Percentiles rank a stretch among this genome's conserved stretches.
Evolutionary conservation across 2,797 vertebrate genomes (phyloP).

Genomic region (Falco rusticolus): DNA sequence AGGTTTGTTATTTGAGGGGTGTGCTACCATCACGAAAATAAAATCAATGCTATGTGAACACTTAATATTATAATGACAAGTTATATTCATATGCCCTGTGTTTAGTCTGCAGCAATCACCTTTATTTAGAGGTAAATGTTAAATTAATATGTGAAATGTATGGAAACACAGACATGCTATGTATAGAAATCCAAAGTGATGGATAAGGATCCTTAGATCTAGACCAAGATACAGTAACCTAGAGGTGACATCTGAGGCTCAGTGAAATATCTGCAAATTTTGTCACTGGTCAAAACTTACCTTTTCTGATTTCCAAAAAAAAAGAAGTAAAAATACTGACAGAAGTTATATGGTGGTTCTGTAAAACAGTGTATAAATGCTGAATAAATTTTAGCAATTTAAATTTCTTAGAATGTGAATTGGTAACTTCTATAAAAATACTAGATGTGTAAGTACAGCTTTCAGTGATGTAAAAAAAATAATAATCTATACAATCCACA

Average conservation of each 20-base stretch:
- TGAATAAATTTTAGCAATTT: not conserved
- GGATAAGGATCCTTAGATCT: not conserved
- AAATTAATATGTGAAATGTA: not conserved
- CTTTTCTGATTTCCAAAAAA: not conserved
- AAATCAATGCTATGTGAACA: not conserved
- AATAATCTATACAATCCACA: not conserved
- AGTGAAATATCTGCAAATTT: not conserved
- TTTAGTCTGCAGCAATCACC: not conserved
- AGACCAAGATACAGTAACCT: not conserved
- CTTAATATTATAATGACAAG: not conserved
- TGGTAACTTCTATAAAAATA: not conserved
- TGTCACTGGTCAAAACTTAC: not conserved
- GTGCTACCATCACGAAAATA: not conserved
- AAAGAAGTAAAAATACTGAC: not conserved
- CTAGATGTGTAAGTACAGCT: not conserved
- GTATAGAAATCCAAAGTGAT: not conserved
- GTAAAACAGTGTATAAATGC: not conserved
- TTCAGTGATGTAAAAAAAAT: not conserved
- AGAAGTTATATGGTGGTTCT: not conserved
- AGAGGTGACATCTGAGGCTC: not conserved
- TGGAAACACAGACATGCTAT: not conserved
- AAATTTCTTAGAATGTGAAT: not conserved
- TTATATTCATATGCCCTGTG: not conserved
- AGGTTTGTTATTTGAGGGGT: not conserved
- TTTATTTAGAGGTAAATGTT: not conserved